Conservation (phyloP, 2,797 vertebrate species). For the Betta splendens region DNA sequence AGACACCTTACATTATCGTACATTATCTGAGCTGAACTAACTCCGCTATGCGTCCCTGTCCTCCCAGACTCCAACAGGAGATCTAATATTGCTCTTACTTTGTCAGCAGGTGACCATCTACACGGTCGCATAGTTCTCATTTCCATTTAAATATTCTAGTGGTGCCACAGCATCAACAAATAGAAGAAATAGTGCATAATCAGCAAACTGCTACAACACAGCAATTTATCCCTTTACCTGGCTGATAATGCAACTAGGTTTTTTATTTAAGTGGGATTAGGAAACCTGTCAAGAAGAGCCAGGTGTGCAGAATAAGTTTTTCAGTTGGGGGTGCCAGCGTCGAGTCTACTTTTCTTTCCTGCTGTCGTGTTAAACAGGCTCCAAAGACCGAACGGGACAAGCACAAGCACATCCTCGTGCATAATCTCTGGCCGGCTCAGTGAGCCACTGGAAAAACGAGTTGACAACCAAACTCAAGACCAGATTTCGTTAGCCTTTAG, state of each 20-base stretch:
- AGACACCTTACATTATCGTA: constrained; percentile 46
- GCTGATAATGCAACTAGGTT: constrained; percentile 18
- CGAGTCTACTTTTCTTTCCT: constrained; percentile 4
- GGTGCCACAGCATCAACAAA: constrained; percentile 28
- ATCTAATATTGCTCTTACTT: constrained; percentile 51
- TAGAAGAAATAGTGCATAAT: constrained; percentile 30
- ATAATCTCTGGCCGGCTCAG: not conserved
- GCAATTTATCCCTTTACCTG: constrained; percentile 40
- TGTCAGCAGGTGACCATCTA: constrained; percentile 21
- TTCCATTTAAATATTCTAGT: constrained; percentile 33
- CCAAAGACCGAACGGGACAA: constrained; percentile 24
- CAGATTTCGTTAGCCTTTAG: constrained; percentile 21
- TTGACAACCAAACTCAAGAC: constrained; percentile 3
- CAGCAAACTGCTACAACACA: constrained; percentile 68
- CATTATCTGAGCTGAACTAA: constrained; percentile 19
- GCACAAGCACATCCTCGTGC: not conserved
- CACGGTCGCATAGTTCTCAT: constrained; percentile 22
- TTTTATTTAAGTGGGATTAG: not conserved
- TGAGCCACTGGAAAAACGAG: not conserved
- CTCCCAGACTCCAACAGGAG: constrained; percentile 23
- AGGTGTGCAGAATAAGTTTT: not conserved
- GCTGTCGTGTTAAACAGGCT: constrained; percentile 14
- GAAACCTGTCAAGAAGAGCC: not conserved
- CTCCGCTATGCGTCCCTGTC: constrained; percentile 21
- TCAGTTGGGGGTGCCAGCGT: constrained; percentile 1